Conservation (phyloP, 2,797 vertebrate genomes). For the Esox masquinongy region DNA sequence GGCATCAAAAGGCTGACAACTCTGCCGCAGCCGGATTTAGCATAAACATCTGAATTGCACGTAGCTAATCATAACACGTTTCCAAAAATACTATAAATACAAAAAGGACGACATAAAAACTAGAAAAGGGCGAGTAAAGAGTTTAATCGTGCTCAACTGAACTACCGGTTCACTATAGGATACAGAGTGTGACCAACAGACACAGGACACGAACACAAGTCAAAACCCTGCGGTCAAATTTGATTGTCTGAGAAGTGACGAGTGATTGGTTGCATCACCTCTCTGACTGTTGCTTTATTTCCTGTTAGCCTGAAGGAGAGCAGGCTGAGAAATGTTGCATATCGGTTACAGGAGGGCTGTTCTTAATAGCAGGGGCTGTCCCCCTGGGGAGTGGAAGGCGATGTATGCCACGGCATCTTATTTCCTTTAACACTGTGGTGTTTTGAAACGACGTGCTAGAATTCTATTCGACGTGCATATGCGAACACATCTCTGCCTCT, state of each 20-base stretch:
- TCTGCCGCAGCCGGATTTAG: not conserved
- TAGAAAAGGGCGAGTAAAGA: not conserved
- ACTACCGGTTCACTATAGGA: not conserved
- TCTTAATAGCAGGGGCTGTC: conserved; percentile 27
- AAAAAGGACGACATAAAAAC: not conserved
- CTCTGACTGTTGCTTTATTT: not conserved
- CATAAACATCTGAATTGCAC: not conserved
- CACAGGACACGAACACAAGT: not conserved
- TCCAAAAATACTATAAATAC: not conserved
- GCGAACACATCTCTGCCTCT: too few species aligned
- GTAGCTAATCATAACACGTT: not conserved
- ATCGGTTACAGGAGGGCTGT: not conserved
- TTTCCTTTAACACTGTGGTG: not conserved
- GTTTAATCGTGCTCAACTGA: not conserved
- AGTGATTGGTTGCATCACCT: not conserved
- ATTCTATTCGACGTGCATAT: not conserved
- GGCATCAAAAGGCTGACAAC: not conserved
- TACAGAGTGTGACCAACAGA: not conserved
- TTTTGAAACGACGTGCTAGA: not conserved
- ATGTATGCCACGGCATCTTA: not conserved
- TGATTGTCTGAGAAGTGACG: not conserved
- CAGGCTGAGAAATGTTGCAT: not conserved
- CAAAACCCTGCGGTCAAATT: not conserved
- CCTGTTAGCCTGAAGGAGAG: not conserved
- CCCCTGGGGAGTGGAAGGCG: not conserved